These are phyloP conservation scores for Ambastaia sidthimunki DNA, from an alignment of 2,797 vertebrate species.

Conservation along the genomic window DNA sequence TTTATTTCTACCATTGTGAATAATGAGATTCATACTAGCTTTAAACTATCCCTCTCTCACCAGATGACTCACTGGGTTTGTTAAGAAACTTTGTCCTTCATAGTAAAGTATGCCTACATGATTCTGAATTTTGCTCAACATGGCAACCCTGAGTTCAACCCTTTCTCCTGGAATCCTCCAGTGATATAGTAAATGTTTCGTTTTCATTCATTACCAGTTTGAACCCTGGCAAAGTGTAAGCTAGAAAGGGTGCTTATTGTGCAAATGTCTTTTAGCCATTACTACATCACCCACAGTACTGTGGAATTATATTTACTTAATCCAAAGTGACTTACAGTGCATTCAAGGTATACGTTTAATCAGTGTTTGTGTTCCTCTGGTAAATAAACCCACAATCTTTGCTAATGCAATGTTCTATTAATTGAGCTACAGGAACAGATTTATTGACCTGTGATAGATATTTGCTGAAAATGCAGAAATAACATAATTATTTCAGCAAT, in stretches of 20 bases:
- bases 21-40: background rate
- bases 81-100: background rate
- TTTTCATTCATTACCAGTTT: background rate
- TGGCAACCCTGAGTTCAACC: background rate
- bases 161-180: background rate
- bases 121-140: background rate
- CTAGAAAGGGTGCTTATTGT: background rate
- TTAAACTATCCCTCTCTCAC: background rate
- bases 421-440: too few species aligned
- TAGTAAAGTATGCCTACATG: background rate
- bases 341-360: too few species aligned
- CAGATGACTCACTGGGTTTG: conserved; percentile 18
- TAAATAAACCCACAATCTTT: too few species aligned
- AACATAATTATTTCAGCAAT: too few species aligned
- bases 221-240: background rate
- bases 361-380: too few species aligned
- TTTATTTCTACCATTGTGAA: background rate
- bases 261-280: conserved; percentile 5
- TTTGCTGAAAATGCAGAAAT: too few species aligned
- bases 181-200: background rate
- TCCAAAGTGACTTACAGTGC: too few species aligned
- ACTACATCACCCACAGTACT: background rate
- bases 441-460: conserved; percentile 2
- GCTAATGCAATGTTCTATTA: too few species aligned
- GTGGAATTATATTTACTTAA: background rate